A percentile compares a stretch with the other conserved stretches of the same genome.
phyloP scores from a whole-genome alignment of 1,140 invertebrate species.

The Lerema accius region DNA sequence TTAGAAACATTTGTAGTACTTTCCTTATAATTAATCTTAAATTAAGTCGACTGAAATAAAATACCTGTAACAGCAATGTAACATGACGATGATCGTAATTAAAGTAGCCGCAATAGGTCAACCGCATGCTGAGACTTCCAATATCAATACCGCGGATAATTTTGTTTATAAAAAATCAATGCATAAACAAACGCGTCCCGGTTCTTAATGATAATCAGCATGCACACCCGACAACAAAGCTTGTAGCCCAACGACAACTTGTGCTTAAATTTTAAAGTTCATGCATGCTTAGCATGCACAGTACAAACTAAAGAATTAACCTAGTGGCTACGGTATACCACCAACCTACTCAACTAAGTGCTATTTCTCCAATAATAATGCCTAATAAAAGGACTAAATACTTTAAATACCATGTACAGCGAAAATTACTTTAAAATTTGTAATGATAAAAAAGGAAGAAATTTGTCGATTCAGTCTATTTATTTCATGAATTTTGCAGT shows the following conservation, averaged over 20 bases:
- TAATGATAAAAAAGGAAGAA: neutral
- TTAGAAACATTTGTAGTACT: too few species aligned
- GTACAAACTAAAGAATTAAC: neutral
- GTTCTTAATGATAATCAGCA: neutral
- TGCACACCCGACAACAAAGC: conserved; percentile 5
- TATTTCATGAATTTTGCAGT: neutral
- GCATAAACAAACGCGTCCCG: neutral
- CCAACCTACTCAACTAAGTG: neutral
- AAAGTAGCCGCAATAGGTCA: neutral
- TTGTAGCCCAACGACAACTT: neutral
- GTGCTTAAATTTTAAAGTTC: neutral
- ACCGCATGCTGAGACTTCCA: neutral
- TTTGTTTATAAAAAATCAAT: neutral
- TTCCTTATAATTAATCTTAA: too few species aligned
- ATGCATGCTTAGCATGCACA: neutral
- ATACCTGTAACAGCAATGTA: too few species aligned
- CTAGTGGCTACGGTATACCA: neutral
- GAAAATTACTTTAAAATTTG: neutral
- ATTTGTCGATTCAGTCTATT: neutral
- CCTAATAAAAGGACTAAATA: neutral
- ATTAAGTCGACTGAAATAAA: too few species aligned
- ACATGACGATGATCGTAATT: too few species aligned
- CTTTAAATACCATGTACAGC: neutral
- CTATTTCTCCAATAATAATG: neutral
- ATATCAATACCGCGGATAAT: neutral